These are phyloP conservation scores for Leptestheria dahalacensis DNA, from an alignment of 1,140 invertebrate species.

Conservation along the genomic window DNA sequence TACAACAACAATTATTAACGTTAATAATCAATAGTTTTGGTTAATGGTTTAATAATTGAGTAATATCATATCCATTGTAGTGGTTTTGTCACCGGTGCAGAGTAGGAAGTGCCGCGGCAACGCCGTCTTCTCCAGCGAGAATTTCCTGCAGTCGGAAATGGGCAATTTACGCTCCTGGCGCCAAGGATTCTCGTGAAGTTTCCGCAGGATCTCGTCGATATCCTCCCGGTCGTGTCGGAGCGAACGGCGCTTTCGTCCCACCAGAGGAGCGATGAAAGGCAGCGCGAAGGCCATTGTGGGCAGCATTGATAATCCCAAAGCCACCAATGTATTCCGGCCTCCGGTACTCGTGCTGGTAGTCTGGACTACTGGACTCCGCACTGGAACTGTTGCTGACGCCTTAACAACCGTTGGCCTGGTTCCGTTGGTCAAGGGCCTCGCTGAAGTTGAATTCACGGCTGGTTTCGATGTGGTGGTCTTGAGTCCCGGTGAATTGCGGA, in stretches of 20 bases:
- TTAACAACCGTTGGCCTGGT: too few relatives aligned
- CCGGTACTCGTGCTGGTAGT: background rate
- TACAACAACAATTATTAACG: too few relatives aligned
- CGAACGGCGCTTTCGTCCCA: constrained; percentile 4
- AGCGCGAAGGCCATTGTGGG: constrained; percentile 12
- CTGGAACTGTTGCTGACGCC: background rate
- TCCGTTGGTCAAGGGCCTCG: too few relatives aligned
- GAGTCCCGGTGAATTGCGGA: too few relatives aligned
- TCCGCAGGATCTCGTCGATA: background rate
- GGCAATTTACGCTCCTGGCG: background rate
- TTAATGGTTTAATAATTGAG: background rate
- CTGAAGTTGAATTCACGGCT: background rate
- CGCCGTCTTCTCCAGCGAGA: too few relatives aligned
- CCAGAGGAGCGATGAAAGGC: constrained; percentile 4
- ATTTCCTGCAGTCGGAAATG: background rate
- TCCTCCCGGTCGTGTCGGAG: background rate
- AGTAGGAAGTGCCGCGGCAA: background rate
- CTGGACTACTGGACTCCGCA: background rate
- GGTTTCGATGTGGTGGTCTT: background rate
- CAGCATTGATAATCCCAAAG: constrained; percentile 4
- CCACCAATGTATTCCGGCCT: background rate
- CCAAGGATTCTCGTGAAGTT: background rate
- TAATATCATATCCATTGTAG: background rate
- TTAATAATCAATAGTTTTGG: too few relatives aligned
- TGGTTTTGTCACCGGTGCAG: background rate